Base-by-base conservation (phyloP, 1,140 invertebrate genomes). In the Lepidurus arcticus region DNA sequence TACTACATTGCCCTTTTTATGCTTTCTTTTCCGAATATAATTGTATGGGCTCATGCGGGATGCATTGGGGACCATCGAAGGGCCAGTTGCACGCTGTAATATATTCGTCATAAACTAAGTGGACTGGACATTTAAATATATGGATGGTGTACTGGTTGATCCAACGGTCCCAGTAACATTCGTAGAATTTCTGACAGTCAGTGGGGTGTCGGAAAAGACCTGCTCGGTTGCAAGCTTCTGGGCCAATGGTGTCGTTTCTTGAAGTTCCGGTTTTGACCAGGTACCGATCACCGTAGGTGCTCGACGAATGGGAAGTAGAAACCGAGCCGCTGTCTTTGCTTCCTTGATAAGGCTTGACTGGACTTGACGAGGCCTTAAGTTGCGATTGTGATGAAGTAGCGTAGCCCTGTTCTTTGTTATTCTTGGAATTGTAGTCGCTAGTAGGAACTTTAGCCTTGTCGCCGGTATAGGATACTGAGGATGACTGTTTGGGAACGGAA, bases 51-150 rank as follows among this genome's bases (percentile, higher is more conserved):
- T 79, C 79, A 10, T 83, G 81, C 3, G 80, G 76, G 9, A 80
- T 88, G 83, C 92, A 94, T 73, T 91, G 89, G 0, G 92, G 92
- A 74, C 92, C 92, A 82, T 92, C 90, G 81, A 91, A 92, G 1
- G 92, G 92, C 91, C 92, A 94, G 83, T 94, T 94, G 81, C 93
- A 94, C 74, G 92, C 93, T 42, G 91, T 89, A 79, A 92, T 87
- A 43, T 85, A 88, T 11, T 89, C 87, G 83, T 94, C 93, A 81
- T 93, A 94, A 34, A 91, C 92, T 47, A 94, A 85, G 82, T 92
- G 91, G 75, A 94, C 88, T 0, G 93, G 92, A 83, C 93, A 94
- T 81, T 92, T 92, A 83, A 94, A 92, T 1, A 92, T 87, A 81
- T 93, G 91, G 7, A 94, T 86, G 7, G 92, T 93, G 83, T 90